phyloP scores from a whole-genome alignment of 2,797 vertebrate genomes.

The Microtus agrestis region DNA sequence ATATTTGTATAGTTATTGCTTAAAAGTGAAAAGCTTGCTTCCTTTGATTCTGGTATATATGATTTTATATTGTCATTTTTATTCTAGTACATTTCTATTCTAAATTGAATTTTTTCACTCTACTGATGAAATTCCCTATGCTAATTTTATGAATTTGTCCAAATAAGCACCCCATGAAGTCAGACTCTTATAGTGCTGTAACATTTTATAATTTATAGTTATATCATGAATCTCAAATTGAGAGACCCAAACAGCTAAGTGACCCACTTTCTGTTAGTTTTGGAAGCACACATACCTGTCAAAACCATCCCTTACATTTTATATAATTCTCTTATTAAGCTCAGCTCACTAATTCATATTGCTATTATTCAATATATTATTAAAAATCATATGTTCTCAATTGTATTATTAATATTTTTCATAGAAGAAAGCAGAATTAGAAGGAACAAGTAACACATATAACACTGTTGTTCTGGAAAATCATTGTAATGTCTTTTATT shows the following conservation, averaged over 20 bases:
- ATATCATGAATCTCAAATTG: background rate
- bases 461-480: background rate
- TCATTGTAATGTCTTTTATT: background rate
- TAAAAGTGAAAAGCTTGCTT: background rate
- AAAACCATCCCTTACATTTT: background rate
- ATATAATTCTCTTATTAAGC: background rate
- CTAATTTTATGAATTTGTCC: conserved; percentile 8
- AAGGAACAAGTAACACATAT: background rate
- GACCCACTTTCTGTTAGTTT: background rate
- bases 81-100: background rate
- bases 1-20: background rate
- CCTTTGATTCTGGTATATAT: background rate
- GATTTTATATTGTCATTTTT: background rate
- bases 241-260: background rate
- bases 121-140: background rate
- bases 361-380: background rate
- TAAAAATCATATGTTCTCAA: background rate
- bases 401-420: background rate
- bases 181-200: background rate
- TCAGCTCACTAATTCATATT: background rate
- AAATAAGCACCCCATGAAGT: background rate
- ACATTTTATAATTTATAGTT: background rate
- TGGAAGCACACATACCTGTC: background rate
- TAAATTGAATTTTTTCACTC: conserved; percentile 3
- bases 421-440: background rate